These are phyloP conservation scores for Ivindomyrus marchei DNA, from an alignment of 2,113 vertebrate species.

Conservation along the genomic window DNA sequence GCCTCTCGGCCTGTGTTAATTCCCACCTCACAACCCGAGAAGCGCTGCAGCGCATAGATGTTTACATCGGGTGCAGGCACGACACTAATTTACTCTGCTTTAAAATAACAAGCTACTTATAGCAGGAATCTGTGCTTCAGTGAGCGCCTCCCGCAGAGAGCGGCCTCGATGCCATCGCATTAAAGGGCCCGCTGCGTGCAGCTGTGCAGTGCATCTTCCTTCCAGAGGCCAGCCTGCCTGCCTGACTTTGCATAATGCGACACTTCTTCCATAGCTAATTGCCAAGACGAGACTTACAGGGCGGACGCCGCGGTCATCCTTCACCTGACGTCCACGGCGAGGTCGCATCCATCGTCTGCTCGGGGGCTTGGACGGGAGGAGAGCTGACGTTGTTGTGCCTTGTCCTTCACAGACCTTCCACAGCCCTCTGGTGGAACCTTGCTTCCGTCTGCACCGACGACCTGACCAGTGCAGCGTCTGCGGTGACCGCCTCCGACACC, in stretches of 20 bases:
- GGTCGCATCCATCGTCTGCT: neutral
- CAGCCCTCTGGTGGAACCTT: slow-evolving; percentile 66
- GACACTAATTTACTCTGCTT: neutral
- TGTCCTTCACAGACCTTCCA: slow-evolving; percentile 31
- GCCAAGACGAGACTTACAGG: neutral
- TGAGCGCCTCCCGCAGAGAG: neutral
- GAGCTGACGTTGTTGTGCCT: neutral
- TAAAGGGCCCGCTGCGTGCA: neutral
- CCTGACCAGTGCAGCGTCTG: neutral
- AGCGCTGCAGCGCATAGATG: neutral
- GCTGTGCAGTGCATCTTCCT: neutral
- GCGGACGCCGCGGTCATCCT: neutral
- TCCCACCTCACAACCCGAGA: neutral
- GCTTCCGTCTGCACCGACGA: neutral
- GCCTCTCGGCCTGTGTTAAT: neutral
- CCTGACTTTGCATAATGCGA: neutral
- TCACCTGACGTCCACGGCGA: neutral
- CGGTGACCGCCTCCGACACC: neutral
- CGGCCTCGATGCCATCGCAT: neutral
- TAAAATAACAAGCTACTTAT: neutral
- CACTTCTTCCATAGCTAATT: neutral
- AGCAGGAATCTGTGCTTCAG: neutral
- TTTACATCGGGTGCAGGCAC: neutral
- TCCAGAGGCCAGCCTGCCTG: neutral
- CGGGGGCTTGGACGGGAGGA: neutral